phyloP scores from a whole-genome alignment of 2,797 vertebrate species.

The Acanthurus tractus region DNA sequence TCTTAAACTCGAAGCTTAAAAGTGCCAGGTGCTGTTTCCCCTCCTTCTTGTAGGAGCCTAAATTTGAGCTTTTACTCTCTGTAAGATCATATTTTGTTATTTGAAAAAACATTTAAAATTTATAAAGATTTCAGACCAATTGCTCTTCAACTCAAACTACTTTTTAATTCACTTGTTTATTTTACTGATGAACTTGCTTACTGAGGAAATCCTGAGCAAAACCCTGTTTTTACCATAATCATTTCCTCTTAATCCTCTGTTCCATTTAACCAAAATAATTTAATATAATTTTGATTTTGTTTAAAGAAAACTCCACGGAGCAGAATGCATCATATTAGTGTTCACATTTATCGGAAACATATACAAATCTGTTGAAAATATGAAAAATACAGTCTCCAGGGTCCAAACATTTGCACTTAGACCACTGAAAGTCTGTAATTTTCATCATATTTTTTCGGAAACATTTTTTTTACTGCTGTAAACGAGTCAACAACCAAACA shows the following conservation, averaged over 20 bases:
- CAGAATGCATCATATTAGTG: not conserved
- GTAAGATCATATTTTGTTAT: constrained; percentile 1
- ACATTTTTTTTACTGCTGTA: not conserved
- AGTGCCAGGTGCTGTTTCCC: not conserved
- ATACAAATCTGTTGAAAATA: not conserved
- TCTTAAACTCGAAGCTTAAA: not conserved
- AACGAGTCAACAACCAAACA: no score
- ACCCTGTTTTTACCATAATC: not conserved
- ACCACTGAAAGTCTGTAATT: not conserved
- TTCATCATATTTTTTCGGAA: not conserved
- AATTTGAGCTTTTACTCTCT: not conserved
- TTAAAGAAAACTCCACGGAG: not conserved
- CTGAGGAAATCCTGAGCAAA: not conserved
- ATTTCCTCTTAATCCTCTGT: not conserved
- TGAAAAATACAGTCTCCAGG: not conserved
- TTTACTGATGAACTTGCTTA: constrained; percentile 8
- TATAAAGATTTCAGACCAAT: not conserved
- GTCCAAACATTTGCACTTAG: not conserved
- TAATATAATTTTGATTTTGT: not conserved
- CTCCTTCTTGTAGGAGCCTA: not conserved
- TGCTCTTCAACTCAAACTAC: not conserved
- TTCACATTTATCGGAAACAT: not conserved
- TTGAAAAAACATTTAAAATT: not conserved
- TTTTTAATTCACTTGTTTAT: not conserved
- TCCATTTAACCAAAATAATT: not conserved